Base-by-base conservation (phyloP, 2,888 invertebrate genomes). In the Drosophila siamana region DNA sequence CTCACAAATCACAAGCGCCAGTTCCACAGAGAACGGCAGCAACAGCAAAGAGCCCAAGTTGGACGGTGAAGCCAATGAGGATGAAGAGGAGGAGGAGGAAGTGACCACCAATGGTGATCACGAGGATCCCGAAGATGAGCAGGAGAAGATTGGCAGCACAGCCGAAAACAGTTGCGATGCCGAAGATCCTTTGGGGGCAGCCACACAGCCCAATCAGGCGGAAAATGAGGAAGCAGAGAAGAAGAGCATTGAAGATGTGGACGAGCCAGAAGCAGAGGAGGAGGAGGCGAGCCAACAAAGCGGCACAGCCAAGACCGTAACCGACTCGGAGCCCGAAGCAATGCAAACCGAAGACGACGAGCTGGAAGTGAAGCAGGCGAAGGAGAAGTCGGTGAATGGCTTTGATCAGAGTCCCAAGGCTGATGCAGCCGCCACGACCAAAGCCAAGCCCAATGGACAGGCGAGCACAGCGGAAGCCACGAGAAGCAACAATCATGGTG, bases 1-100 rank as follows among this genome's bases (percentile, higher is more conserved):
- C 68, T 92, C 92, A 63, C 91, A 92, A 81, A 89, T 91, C 63
- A 90, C 86, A n/a, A 90, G 90, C 60, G 88, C 77, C 19, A 90
- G 91, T 48, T 88, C 91, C 9, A 86, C 89, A 61, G 90, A 89
- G 61, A 89, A 89, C 69, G 84, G 81, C 24, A 78, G 50, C 24
- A 78, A 47, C 9, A 63, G 59, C 52, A 78, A 88, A 52, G 66
- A 76, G 56, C 59, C 57, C 30, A 81, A 79, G 28, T 50, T 43
- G 16, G 38, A 71, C 38, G 78, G 61, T 2, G 88, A 86, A 38
- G 87, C 79, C 16, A 48, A 72, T 19, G 78, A 71, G 0, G 89
- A 19, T 3, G 19, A 87, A 46, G 89, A 86, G 24, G 88, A 69
- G 70, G 79, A 78, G 65, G 85, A 83, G 48, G 82, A 82, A 26